Conservation (phyloP, 2,797 vertebrate species). For the Artibeus jamaicensis region DNA sequence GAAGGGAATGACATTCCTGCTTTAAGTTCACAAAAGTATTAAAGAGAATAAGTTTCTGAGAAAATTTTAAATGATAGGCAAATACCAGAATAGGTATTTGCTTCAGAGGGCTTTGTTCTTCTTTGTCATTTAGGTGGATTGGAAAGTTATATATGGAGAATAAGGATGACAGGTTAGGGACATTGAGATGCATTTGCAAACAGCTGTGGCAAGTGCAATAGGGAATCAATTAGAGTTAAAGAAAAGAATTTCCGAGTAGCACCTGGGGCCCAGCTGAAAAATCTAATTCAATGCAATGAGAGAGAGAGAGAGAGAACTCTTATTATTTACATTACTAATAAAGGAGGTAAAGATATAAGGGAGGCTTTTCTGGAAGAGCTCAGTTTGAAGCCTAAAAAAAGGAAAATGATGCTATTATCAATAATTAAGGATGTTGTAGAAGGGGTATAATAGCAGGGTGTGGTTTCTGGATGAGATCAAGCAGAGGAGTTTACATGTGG, state of each 20-base stretch:
- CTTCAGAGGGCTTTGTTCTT: not conserved
- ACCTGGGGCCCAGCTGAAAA: not conserved
- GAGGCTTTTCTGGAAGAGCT: not conserved
- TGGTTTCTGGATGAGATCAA: slow-evolving; percentile 1
- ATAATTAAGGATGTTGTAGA: not conserved
- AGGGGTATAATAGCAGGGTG: not conserved
- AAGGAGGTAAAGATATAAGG: not conserved
- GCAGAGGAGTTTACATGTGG: not conserved
- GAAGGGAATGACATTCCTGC: not conserved
- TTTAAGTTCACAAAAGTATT: not conserved
- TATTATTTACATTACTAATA: not conserved
- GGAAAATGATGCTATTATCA: not conserved
- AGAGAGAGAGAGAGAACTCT: not conserved
- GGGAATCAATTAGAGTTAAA: slow-evolving; percentile 60
- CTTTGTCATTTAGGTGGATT: slow-evolving; percentile 27
- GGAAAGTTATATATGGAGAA: slow-evolving; percentile 11
- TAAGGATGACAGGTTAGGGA: slow-evolving; percentile 37
- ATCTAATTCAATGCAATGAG: not conserved
- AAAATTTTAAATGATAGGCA: not conserved
- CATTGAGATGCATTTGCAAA: slow-evolving; percentile 35
- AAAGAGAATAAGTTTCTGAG: not conserved
- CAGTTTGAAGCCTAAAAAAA: not conserved
- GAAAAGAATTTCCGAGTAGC: slow-evolving; percentile 54
- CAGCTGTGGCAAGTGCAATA: slow-evolving; percentile 32
- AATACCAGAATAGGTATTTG: not conserved